Evolutionary conservation across 2,113 vertebrate species (phyloP).

Genomic region (Anseranas semipalmata): DNA sequence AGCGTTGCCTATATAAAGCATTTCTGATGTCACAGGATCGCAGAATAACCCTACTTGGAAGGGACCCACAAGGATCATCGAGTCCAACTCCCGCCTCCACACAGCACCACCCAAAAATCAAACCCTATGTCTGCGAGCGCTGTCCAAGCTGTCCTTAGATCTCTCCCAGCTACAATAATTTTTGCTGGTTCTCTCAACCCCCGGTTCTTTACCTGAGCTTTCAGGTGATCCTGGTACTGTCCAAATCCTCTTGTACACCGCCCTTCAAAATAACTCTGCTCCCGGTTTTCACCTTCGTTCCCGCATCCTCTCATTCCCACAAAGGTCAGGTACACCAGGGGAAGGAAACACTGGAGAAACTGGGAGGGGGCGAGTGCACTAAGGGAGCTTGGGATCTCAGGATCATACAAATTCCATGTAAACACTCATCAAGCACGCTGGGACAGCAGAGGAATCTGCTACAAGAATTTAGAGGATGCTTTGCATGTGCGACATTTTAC

Average conservation of each 20-base stretch:
- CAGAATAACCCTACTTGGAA: not conserved
- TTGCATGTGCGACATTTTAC: not conserved
- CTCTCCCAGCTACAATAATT: not conserved
- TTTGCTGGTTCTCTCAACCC: not conserved
- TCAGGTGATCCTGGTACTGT: not conserved
- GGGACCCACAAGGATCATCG: not conserved
- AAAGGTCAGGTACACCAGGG: not conserved
- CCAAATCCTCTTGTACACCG: not conserved
- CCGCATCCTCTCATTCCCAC: not conserved
- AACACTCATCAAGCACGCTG: not conserved
- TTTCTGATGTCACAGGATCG: no score
- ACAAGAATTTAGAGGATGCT: not conserved
- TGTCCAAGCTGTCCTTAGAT: not conserved
- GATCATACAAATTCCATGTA: not conserved
- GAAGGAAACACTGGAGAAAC: not conserved
- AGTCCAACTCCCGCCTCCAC: not conserved
- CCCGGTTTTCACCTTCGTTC: not conserved
- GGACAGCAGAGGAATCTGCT: not conserved
- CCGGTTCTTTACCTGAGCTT: not conserved
- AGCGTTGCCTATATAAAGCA: not conserved
- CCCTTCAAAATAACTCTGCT: not conserved
- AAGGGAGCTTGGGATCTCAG: not conserved
- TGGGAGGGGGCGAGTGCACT: not conserved
- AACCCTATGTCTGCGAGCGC: not conserved
- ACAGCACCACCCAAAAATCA: not conserved